Base-by-base conservation (phyloP, 1,140 invertebrate species). In the Ips typographus region DNA sequence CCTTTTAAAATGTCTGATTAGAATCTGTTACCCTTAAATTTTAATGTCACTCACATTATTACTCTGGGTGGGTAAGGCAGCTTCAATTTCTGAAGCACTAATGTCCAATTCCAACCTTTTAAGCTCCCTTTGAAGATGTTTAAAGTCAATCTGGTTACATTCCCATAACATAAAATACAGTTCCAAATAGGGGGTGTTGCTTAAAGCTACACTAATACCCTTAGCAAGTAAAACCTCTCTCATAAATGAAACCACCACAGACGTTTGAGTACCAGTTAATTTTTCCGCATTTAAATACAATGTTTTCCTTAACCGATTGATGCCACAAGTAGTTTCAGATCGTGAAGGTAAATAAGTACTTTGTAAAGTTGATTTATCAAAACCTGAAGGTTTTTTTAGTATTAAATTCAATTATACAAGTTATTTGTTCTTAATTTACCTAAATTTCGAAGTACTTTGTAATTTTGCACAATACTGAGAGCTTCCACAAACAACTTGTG, bases 401-500 rank as follows among this genome's bases (percentile, higher is more conserved):
- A 5, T 49, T 1, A 6, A 44, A 49, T 55, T 7, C 42, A 61
- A 40, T 47, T 39, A 7, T 38, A 22, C 1, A n/a, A 42, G 40
- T 42, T 22, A 65, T 36, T n/a, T n/a, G n/a, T n/a, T n/a, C n/a
- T n/a, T 47, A 61, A 61, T 8, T 65, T 52, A 66, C 73, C 71
- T 53, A 76, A 71, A 38, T 63, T 55, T 52, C 52, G 70, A 36
- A 78, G 41, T 36, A 72, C 49, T 67, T 69, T 36, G 61, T 75
- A 78, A 65, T 77, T 76, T 67, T 77, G 74, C 38, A 77, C 75
- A 44, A 77, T 75, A 40, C 63, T 66, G 40, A 78, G 56, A 42
- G 74, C 75, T 67, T 78, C 77, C 0, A 78, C 37, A 8, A 78
- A 57, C 68, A 74, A 73, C 8, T 65, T 62, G 53, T 75, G 59